Base-by-base conservation (phyloP, 2,113 vertebrate genomes). In the Pholis gunnellus region DNA sequence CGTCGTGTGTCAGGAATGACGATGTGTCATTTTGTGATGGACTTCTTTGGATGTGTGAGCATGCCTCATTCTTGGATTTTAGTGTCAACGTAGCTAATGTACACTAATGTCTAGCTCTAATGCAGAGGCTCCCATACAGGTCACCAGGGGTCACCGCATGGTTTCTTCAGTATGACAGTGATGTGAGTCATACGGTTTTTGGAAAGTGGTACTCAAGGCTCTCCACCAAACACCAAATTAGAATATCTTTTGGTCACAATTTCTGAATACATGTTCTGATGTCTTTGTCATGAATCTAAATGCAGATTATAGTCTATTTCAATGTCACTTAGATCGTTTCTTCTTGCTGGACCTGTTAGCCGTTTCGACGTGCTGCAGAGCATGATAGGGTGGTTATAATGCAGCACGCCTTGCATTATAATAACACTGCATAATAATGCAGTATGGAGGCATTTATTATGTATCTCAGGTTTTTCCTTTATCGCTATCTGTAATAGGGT, bases 1-100 rank as follows among this genome's bases (percentile, higher is more conserved):
- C 1, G 13, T 78, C 56, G 34, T 48, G 60, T 42, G 70, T 68
- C 50, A 25, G 22, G 60, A 82, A 84, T 59, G 65, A 80, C 71
- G 27, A 54, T 68, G 64, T 27, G 52, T 77, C 20, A 22, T 66
- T 76, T 72, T 9, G 44, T 44, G 31, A 44, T 6, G 68, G 38
- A 48, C 42, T 72, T 72, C 2, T 22, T 44, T 34, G 34, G 50
- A 64, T 78, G 79, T 67, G 46, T 60, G 80, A 46, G 65, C 38
- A 27, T 17, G 48, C 64, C 14, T 76, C 10, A 15, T 52, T 72
- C 25, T 36, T 63, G 40, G 68, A 79, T 48, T 78, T 38, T 3
- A 27, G 6, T 20, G 34, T 72, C 60, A 65, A 9, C 5, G 9
- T 52, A 18, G 17, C n/a, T 65, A 9, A 25, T 27, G n/a, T 57